These are phyloP conservation scores for Rhinogobius similis DNA, from an alignment of 2,113 vertebrate species.

Conservation along the genomic window DNA sequence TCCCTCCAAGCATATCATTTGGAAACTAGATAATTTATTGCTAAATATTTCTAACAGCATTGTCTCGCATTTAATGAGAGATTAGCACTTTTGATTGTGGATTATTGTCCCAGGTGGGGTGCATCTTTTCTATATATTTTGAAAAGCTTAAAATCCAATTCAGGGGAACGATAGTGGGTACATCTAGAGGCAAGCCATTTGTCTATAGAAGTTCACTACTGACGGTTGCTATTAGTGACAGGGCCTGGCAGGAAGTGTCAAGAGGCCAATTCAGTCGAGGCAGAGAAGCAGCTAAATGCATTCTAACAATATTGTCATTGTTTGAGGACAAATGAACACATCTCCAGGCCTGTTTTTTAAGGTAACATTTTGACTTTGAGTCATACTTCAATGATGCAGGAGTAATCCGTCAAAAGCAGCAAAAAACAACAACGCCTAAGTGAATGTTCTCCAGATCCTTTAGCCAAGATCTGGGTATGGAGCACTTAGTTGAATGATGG, in stretches of 20 bases:
- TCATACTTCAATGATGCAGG: background rate
- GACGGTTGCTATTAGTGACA: constrained; percentile 53
- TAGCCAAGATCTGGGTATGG: background rate
- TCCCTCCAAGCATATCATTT: no score
- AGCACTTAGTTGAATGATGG: background rate
- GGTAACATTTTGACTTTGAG: background rate
- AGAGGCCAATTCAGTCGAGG: constrained; percentile 54
- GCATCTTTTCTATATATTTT: background rate
- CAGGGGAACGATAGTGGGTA: constrained; percentile 7
- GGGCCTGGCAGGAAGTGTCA: constrained; percentile 47
- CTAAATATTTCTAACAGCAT: no score
- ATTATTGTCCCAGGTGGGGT: background rate
- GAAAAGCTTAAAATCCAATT: constrained; percentile 10
- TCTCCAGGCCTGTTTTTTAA: background rate
- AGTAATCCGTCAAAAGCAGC: background rate
- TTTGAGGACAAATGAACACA: constrained; percentile 46
- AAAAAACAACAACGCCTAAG: background rate
- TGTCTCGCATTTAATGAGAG: background rate
- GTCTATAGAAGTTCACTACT: constrained; percentile 32
- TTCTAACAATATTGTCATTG: constrained; percentile 45
- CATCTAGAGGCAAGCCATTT: constrained; percentile 27
- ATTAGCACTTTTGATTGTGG: constrained; percentile 2
- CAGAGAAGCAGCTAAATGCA: constrained; percentile 43
- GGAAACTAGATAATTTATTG: no score
- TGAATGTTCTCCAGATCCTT: background rate